Base-by-base conservation (phyloP, 2,797 vertebrate genomes). In the Nasua narica region DNA sequence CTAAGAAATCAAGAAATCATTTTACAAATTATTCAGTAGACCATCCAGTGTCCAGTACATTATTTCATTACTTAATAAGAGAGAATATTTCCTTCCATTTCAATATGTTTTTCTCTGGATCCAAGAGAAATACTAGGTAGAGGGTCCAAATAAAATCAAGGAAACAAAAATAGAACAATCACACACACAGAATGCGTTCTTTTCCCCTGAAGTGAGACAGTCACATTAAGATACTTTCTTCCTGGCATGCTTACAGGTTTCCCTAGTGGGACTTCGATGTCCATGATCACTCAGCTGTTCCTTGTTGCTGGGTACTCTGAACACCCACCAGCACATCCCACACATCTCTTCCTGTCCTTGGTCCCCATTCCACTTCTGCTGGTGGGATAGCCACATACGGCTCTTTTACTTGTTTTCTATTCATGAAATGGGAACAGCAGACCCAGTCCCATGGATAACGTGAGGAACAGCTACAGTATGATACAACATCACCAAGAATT, bases 21-120 rank as follows among this genome's bases (percentile, higher is more conserved):
- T 77, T 58, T 40, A 91, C 8, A 93, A 74, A 85, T 60, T 93
- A 79, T 46, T 78, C 50, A 40, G 27, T 52, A 14, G 52, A 86
- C 46, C 50, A 67, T 67, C 8, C 65, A 56, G 7, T 56, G n/a
- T 86, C 78, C 58, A 91, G 74, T 85, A 91, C 40, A 13, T 60
- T 79, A 84, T 78, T 78, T 43, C 27, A 90, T 35, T 78, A 90
- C n/a, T 65, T 86, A 82, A 56, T 54, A 93, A 94, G n/a, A 82
- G 32, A 60, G n/a, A 40, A 48, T 52, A 72, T 65, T 58, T 78
- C 77, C 86, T 79, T 83, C 40, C 29, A 91, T 72, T 92, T 90
- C 37, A 60, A 11, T 50, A 62, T 32, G 2, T 69, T 91, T 87
- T 74, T 72, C 67, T 40, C 50, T 54, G 65, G n/a, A 85, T 87